Base-by-base conservation (phyloP, 1,140 invertebrate genomes). In the Subanguina moxae region DNA sequence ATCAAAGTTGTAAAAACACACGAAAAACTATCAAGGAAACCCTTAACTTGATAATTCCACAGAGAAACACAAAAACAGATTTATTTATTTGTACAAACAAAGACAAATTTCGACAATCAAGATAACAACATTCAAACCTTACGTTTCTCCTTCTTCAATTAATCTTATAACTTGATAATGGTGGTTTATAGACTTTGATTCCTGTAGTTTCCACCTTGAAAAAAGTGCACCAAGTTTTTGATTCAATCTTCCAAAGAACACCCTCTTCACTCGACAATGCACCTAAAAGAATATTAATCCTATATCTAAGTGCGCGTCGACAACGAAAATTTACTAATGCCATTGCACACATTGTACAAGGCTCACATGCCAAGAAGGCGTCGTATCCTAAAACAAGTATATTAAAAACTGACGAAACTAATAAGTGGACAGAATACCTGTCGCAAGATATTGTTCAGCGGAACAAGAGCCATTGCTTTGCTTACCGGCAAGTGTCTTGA, bases 281-380 rank as follows among this genome's bases (percentile, higher is more conserved):
- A 71, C 68, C 57, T 38, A 38, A 38, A 38, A 38, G 3, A 38
- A 38, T 38, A 38, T 38, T 23, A 11, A 8, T 62, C 5, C 17
- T 9, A 62, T 19, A 58, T 23, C 19, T 27, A 58, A 1, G 17
- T 23, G 15, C 11, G 0, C n/a, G 58, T 52, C 17, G 28, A 59
- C 19, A 59, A 17, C 61, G 13, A 27, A 63, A 5, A 38, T 11
- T 38, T 38, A 38, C 32, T 38, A 61, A 61, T 43, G 58, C 58
- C 58, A 61, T 61, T 52, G 62, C 42, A 38, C 68, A 70, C 68
- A 70, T 70, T 61, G 68, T 70, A 52, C 68, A 70, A 1, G 67
- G 67, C 28, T 70, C 68, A 19, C 17, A 23, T 13, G 57, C 27
- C 11, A 69, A 32, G 57, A 69, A 23, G 0, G 65, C 67, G 46